A percentile compares a stretch with the other conserved stretches of the same genome.
Conservation (phyloP, 2,888 invertebrate genomes). For the Spodoptera littoralis region DNA sequence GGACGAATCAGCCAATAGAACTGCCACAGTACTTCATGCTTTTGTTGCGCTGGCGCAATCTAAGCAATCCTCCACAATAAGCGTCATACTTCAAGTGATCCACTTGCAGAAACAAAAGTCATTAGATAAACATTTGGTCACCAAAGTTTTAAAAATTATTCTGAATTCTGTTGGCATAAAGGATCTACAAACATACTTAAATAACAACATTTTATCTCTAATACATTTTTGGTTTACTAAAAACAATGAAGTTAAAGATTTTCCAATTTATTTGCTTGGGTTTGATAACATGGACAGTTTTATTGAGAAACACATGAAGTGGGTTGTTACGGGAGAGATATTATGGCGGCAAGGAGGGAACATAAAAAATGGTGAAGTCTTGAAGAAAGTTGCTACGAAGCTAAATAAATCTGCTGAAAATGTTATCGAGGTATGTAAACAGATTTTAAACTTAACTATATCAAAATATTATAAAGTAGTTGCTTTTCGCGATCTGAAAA, state of each 20-base stretch:
- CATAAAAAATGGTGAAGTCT: slow-evolving; percentile 66
- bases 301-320: slow-evolving; percentile 80
- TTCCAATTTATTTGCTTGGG: slow-evolving; percentile 81
- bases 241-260: slow-evolving; percentile 71
- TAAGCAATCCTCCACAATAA: slow-evolving; percentile 85
- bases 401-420: slow-evolving; percentile 29
- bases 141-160: slow-evolving; percentile 81
- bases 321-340: slow-evolving; percentile 81
- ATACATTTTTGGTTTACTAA: slow-evolving; percentile 84
- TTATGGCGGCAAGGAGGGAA: slow-evolving; percentile 77
- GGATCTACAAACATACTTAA: slow-evolving; percentile 72
- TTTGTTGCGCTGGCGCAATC: slow-evolving; percentile 86
- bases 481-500: too few species aligned
- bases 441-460: too few species aligned
- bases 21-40: slow-evolving; percentile 88
- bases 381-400: slow-evolving; percentile 61
- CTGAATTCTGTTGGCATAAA: slow-evolving; percentile 63
- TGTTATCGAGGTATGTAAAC: slow-evolving; percentile 67
- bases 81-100: slow-evolving; percentile 86
- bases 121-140: slow-evolving; percentile 77
- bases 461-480: too few species aligned
- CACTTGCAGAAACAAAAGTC: slow-evolving; percentile 86
- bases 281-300: slow-evolving; percentile 74
- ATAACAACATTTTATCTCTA: slow-evolving; percentile 82
- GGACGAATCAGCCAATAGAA: slow-evolving; percentile 89